phyloP scores from a whole-genome alignment of 2,113 vertebrate genomes.

The Datnioides undecimradiatus region DNA sequence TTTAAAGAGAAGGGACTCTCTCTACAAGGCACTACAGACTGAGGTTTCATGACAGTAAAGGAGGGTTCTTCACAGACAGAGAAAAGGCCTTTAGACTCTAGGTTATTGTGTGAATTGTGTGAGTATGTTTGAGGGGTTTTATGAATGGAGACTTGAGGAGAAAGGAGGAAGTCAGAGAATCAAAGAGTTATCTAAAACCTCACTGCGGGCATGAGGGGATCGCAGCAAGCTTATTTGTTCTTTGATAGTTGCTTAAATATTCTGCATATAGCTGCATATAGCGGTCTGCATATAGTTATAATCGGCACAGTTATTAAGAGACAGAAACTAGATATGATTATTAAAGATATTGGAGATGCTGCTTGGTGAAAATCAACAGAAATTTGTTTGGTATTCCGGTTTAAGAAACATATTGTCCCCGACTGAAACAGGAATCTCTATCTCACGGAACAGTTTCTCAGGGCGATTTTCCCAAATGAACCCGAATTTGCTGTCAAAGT shows the following conservation, averaged over 20 bases:
- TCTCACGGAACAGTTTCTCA: not conserved
- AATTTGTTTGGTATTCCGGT: not conserved
- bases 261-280: too few relatives aligned
- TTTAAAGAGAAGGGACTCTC: not conserved
- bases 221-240: not conserved
- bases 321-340: not conserved
- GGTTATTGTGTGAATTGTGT: not conserved
- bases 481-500: not conserved
- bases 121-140: not conserved
- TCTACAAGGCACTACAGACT: too few relatives aligned
- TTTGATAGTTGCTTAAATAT: not conserved
- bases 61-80: not conserved
- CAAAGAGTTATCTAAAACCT: not conserved
- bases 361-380: not conserved
- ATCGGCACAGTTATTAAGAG: not conserved
- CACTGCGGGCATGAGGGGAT: not conserved
- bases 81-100: not conserved
- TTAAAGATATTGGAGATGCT: not conserved
- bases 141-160: not conserved
- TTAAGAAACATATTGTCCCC: not conserved
- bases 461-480: not conserved
- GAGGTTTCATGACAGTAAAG: not conserved
- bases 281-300: too few relatives aligned
- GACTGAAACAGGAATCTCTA: not conserved
- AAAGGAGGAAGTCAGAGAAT: not conserved